Evolutionary conservation across 1,140 invertebrate genomes (phyloP).

Genomic region (Brachionus rubens): DNA sequence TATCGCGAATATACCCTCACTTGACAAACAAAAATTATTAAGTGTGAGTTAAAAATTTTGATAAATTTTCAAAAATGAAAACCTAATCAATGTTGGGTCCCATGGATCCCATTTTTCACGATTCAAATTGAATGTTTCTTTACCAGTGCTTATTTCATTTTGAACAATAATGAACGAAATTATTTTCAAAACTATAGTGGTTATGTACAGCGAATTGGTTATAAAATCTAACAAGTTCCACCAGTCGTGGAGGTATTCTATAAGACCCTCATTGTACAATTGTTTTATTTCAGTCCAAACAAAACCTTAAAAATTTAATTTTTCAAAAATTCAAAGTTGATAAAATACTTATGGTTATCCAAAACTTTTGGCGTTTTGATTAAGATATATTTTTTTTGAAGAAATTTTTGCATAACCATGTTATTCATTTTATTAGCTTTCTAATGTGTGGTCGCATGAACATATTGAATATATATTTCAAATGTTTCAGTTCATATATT

Average conservation of each 20-base stretch:
- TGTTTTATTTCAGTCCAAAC: constrained; percentile 99
- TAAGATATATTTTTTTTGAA: no score
- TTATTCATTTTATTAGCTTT: no score
- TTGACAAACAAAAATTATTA: not conserved
- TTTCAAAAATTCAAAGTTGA: not conserved
- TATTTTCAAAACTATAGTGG: constrained; percentile 76
- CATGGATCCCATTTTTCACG: constrained; percentile 74
- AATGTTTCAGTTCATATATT: no score
- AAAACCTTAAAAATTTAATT: constrained; percentile 67
- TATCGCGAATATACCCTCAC: constrained; percentile 86
- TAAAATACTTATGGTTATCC: not conserved
- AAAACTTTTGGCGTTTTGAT: no score
- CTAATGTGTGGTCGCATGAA: no score
- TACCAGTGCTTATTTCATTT: constrained; percentile 16
- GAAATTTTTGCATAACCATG: no score
- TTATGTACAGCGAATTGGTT: constrained; percentile 93
- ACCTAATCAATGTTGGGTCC: constrained; percentile 78
- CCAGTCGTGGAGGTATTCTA: constrained; percentile 84
- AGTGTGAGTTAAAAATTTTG: not conserved
- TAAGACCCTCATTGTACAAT: constrained; percentile 90
- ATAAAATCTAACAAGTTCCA: constrained; percentile 99
- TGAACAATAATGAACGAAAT: constrained; percentile 37
- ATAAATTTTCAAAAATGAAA: not conserved
- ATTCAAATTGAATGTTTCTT: constrained; percentile 44
- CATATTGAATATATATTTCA: no score